Evolutionary conservation across 2,888 invertebrate genomes (phyloP).

Genomic region (Pinctada fucata): DNA sequence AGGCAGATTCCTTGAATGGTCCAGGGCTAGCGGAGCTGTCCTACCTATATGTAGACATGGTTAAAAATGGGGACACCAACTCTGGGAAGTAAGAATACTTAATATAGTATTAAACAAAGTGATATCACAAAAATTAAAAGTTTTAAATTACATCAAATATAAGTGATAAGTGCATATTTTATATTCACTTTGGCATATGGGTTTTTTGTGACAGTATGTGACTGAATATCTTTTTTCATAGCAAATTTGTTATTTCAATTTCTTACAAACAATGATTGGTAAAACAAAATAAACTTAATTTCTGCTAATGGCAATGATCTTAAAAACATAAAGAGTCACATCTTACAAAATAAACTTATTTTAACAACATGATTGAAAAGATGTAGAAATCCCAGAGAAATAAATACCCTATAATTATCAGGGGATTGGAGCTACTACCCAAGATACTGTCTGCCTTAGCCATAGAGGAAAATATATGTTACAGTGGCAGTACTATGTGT

Average conservation of each 20-base stretch:
- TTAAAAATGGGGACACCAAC: constrained; percentile 64
- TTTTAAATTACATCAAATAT: too few relatives aligned
- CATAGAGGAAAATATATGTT: constrained; percentile 62
- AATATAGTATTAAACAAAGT: neutral
- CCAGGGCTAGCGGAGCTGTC: constrained; percentile 64
- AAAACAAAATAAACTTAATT: too few relatives aligned
- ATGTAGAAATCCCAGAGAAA: too few relatives aligned
- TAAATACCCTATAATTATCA: constrained; percentile 38
- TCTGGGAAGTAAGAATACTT: constrained; percentile 65
- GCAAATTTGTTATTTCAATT: neutral
- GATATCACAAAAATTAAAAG: too few relatives aligned
- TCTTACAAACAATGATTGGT: neutral
- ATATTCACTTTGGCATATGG: too few relatives aligned
- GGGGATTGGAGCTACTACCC: constrained; percentile 73
- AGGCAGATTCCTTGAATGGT: constrained; percentile 65
- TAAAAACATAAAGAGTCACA: too few relatives aligned
- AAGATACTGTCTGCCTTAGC: constrained; percentile 73
- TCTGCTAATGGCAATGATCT: too few relatives aligned
- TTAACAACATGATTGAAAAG: too few relatives aligned
- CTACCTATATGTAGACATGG: constrained; percentile 63
- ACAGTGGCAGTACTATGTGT: constrained; percentile 68
- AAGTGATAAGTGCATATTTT: too few relatives aligned
- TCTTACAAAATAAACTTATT: too few relatives aligned
- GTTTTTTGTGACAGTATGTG: too few relatives aligned
- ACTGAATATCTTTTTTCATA: neutral